Evolutionary conservation across 2,888 invertebrate species (phyloP).

Genomic region (Caenorhabditis sinica): DNA sequence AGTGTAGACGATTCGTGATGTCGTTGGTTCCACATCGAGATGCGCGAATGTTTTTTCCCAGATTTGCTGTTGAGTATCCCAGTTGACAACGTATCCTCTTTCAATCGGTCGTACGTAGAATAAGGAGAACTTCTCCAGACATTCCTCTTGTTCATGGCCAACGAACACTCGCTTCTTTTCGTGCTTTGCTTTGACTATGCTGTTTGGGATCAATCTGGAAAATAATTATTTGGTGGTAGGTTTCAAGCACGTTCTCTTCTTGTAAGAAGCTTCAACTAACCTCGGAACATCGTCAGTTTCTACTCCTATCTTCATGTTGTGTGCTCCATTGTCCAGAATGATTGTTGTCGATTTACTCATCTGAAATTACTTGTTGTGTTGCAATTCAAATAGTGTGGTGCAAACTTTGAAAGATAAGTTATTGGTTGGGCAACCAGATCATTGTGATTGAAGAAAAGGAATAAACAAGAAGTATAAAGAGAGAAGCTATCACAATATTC

Average conservation of each 20-base stretch:
- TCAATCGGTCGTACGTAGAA: constrained; percentile 96
- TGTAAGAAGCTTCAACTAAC: constrained; percentile 12
- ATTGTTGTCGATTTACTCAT: constrained; percentile 53
- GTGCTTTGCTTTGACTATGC: constrained; percentile 97
- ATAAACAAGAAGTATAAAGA: not conserved
- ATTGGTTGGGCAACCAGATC: not conserved
- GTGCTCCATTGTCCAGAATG: constrained; percentile 82
- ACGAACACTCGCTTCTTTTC: constrained; percentile 95
- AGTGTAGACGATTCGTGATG: constrained; percentile 91
- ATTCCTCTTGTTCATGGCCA: constrained; percentile 95
- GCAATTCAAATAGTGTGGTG: too few species aligned
- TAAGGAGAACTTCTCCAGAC: constrained; percentile 94
- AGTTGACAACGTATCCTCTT: constrained; percentile 90
- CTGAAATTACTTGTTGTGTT: constrained; percentile 16
- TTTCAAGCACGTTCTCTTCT: not conserved
- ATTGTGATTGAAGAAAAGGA: not conserved
- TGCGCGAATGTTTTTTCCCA: constrained; percentile 95
- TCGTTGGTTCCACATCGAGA: constrained; percentile 85
- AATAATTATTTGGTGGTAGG: constrained; percentile 15
- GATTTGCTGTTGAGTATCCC: constrained; percentile 94
- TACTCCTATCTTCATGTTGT: constrained; percentile 76
- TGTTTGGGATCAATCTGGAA: constrained; percentile 90
- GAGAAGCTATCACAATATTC: constrained; percentile 12
- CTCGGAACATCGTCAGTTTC: constrained; percentile 50
- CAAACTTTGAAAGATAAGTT: not conserved